Evolutionary conservation across 1,140 invertebrate species (phyloP).

Genomic region (Plutomurus gul): DNA sequence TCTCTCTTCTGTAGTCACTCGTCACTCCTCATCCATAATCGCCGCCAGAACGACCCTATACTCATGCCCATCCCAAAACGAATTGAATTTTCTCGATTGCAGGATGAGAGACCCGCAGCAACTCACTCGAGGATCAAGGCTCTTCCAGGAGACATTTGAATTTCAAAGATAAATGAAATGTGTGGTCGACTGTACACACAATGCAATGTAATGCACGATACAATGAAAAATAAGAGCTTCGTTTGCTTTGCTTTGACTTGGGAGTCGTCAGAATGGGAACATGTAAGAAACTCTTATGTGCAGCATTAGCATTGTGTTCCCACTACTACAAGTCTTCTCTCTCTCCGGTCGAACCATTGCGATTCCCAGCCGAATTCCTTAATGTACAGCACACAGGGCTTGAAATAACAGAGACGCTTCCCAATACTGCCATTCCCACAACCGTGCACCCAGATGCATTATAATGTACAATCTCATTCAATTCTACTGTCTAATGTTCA

Average conservation of each 20-base stretch:
- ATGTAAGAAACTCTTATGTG: too few species aligned
- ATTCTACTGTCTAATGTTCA: too few species aligned
- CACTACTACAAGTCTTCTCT: too few species aligned
- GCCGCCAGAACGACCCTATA: conserved; percentile 36
- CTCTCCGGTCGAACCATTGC: too few species aligned
- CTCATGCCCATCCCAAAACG: conserved; percentile 35
- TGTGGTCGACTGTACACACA: conserved; percentile 19
- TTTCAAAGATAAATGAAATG: conserved; percentile 52
- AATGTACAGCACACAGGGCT: conserved; percentile 40
- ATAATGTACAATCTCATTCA: too few species aligned
- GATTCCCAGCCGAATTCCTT: conserved; percentile 46
- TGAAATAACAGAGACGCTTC: conserved; percentile 44
- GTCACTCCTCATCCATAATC: conserved; percentile 43
- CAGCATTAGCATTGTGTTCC: too few species aligned
- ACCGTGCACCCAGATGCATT: not conserved
- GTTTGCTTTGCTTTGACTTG: too few species aligned
- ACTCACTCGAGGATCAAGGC: conserved; percentile 39
- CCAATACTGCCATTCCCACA: not conserved
- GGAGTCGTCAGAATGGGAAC: too few species aligned
- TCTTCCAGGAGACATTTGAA: conserved; percentile 45
- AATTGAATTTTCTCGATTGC: conserved; percentile 44
- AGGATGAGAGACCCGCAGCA: conserved; percentile 23
- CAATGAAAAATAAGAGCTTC: not conserved
- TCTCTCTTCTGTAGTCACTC: too few species aligned
- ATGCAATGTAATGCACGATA: conserved; percentile 13